Percentiles rank a stretch among this genome's conserved stretches.
phyloP scores from a whole-genome alignment of 1,140 invertebrate genomes.

The Camponotus pennsylvanicus region DNA sequence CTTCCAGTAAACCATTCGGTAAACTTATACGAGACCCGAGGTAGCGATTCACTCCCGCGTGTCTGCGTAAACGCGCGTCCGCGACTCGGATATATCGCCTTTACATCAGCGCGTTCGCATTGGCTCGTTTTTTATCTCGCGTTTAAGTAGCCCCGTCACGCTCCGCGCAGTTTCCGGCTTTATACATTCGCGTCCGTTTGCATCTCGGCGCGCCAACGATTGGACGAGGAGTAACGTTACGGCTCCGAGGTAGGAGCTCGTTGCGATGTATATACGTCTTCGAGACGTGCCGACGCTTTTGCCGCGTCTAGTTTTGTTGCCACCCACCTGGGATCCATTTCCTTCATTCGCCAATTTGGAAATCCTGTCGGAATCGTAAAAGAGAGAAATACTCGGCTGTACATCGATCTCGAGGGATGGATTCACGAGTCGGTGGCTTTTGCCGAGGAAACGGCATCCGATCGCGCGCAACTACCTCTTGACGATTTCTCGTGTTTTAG shows the following conservation, averaged over 20 bases:
- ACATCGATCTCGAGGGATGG: constrained; percentile 55
- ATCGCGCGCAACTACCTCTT: background rate
- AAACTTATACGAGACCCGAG: constrained; percentile 57
- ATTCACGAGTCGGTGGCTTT: constrained; percentile 16
- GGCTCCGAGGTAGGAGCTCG: background rate
- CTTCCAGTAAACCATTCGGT: constrained; percentile 64
- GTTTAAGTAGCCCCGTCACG: constrained; percentile 49
- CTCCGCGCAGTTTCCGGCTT: constrained; percentile 16
- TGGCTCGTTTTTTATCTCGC: constrained; percentile 39
- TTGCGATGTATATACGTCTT: constrained; percentile 20
- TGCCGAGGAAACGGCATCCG: background rate
- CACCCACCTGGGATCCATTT: constrained; percentile 54
- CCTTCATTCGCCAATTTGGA: constrained; percentile 58
- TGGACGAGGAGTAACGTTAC: constrained; percentile 55
- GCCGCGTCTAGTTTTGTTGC: constrained; percentile 42
- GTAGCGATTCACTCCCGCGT: constrained; percentile 66
- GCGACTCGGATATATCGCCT: background rate
- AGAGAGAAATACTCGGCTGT: constrained; percentile 26
- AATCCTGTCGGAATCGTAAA: constrained; percentile 47
- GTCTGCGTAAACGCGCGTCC: constrained; percentile 36
- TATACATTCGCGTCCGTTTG: constrained; percentile 35
- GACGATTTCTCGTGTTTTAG: constrained; percentile 7
- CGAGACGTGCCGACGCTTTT: constrained; percentile 32
- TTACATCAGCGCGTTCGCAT: background rate
- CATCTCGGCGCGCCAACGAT: constrained; percentile 46